Conservation (phyloP, 2,797 vertebrate species). For the Hozukius guyotensis region DNA sequence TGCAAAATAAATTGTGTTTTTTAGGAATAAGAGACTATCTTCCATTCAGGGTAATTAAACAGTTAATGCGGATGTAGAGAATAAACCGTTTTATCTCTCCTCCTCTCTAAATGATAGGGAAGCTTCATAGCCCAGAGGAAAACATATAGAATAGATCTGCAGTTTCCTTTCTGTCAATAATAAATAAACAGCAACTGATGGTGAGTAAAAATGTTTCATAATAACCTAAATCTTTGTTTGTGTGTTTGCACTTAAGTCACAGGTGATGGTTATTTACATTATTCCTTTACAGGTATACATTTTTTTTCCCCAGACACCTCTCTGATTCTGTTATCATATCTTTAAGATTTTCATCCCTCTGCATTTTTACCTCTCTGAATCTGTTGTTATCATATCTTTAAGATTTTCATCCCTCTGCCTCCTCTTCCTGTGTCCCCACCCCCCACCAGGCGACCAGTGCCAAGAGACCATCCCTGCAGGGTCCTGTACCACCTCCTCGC, state of each 20-base stretch:
- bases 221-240: background rate
- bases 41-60: background rate
- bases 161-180: background rate
- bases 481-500: conserved; percentile 83
- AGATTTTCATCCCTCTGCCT: background rate
- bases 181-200: conserved; percentile 53
- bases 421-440: background rate
- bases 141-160: conserved; percentile 36
- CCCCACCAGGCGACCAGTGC: conserved; percentile 85
- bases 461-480: conserved; percentile 86
- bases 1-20: background rate
- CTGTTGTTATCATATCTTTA: background rate
- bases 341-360: too few species aligned
- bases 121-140: conserved; percentile 27
- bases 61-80: conserved; percentile 11
- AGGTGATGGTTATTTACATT: background rate
- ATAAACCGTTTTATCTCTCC: conserved; percentile 10
- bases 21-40: background rate
- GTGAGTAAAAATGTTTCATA: conserved; percentile 50
- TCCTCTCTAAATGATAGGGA: conserved; percentile 45
- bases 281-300: background rate
- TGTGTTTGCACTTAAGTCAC: background rate
- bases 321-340: background rate
- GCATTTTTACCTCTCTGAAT: background rate
- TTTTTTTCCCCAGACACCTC: background rate